phyloP scores from a whole-genome alignment of 2,113 vertebrate species.

The Circaetus cinerascens region DNA sequence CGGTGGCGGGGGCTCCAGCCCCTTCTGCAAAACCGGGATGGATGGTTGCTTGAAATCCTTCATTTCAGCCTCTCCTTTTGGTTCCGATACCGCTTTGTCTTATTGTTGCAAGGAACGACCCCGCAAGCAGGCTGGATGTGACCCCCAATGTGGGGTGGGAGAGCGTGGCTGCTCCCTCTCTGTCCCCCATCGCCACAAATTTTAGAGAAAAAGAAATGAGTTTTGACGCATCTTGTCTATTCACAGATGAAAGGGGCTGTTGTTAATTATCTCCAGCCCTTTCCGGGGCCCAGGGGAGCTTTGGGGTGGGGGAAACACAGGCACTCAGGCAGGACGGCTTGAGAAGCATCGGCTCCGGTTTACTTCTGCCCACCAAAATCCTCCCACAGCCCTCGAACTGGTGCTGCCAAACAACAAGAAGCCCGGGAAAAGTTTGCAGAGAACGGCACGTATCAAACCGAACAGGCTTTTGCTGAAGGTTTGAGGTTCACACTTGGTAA shows the following conservation, averaged over 20 bases:
- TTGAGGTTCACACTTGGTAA: not conserved
- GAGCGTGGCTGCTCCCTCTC: not conserved
- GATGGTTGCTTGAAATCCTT: not conserved
- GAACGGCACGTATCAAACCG: fast-evolving
- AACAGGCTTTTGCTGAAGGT: not conserved
- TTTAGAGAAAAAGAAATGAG: not conserved
- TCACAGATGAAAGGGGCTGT: not conserved
- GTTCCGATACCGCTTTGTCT: not conserved
- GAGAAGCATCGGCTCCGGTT: fast-evolving
- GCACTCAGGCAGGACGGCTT: not conserved
- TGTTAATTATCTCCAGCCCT: not conserved
- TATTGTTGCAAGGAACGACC: not conserved
- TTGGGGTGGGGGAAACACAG: not conserved
- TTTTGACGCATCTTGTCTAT: not conserved
- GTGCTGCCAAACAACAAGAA: not conserved
- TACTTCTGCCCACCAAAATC: not conserved
- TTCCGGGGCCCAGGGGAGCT: not conserved
- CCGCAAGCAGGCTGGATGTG: not conserved
- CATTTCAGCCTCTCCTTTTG: not conserved
- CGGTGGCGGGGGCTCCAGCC: not conserved
- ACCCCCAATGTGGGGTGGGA: not conserved
- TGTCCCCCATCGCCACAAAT: too few species aligned
- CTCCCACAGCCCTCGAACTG: not conserved
- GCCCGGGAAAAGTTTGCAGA: not conserved
- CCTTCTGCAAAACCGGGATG: not conserved